Conservation (phyloP, 2,113 vertebrate genomes). For the Oxyura jamaicensis region DNA sequence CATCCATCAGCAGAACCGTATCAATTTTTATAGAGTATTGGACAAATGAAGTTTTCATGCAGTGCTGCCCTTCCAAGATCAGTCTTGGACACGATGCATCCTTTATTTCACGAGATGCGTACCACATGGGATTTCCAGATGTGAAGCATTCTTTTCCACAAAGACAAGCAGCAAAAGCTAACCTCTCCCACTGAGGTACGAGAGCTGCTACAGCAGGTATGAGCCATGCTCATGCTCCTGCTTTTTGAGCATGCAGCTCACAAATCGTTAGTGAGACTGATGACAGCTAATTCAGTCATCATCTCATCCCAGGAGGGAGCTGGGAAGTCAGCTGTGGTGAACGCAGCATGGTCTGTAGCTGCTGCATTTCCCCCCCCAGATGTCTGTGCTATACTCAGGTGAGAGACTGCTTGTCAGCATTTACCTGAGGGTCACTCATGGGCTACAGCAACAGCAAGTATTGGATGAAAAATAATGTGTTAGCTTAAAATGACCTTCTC, state of each 20-base stretch:
- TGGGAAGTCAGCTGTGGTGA: background rate
- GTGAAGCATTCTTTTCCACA: background rate
- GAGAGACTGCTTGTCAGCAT: background rate
- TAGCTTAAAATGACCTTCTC: background rate
- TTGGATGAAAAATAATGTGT: background rate
- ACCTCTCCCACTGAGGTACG: background rate
- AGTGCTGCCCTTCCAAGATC: background rate
- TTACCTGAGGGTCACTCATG: background rate
- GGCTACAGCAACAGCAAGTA: background rate
- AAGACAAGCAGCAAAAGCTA: background rate
- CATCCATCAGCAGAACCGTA: background rate
- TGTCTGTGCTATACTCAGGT: background rate
- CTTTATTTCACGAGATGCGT: background rate
- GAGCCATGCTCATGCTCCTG: background rate
- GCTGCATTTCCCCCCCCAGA: background rate
- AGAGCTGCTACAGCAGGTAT: background rate
- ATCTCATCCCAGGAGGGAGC: background rate
- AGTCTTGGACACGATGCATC: background rate
- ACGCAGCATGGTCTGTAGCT: background rate
- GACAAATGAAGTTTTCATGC: background rate
- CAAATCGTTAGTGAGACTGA: background rate
- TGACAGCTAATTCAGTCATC: background rate
- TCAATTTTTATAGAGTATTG: background rate
- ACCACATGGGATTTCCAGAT: background rate
- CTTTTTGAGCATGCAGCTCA: background rate